Evolutionary conservation across 92 coral and sea anemone genomes (phyloP).

Genomic region (Palythoa grandiflora): DNA sequence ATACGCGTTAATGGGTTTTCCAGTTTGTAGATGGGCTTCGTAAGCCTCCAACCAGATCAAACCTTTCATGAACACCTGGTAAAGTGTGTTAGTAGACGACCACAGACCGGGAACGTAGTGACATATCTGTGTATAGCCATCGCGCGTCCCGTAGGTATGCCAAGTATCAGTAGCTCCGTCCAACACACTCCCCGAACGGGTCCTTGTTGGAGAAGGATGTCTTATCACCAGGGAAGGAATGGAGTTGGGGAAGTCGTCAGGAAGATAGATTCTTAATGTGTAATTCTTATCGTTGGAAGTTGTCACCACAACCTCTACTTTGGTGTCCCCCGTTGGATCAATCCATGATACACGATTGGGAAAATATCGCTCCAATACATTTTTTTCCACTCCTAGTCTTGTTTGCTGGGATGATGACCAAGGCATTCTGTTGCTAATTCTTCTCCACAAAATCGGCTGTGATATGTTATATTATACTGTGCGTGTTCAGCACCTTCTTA

Average conservation of each 20-base stretch:
- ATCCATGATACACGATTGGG: slow-evolving; percentile 72
- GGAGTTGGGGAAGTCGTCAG: slow-evolving; percentile 82
- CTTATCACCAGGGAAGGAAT: slow-evolving; percentile 76
- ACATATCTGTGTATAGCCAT: slow-evolving; percentile 56
- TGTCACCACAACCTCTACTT: slow-evolving; percentile 69
- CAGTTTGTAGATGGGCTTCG: slow-evolving; percentile 47
- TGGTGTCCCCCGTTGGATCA: slow-evolving; percentile 71
- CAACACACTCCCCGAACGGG: slow-evolving; percentile 22
- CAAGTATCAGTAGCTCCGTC: slow-evolving; percentile 31
- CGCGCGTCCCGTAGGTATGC: slow-evolving; percentile 45
- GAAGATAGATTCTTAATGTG: slow-evolving; percentile 71
- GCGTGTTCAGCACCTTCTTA: too few relatives aligned
- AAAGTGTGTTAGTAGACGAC: slow-evolving; percentile 33
- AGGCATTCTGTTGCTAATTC: slow-evolving; percentile 52
- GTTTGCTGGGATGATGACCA: slow-evolving; percentile 70
- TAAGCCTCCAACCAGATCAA: slow-evolving; percentile 33
- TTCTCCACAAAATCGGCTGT: too few relatives aligned
- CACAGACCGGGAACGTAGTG: slow-evolving; percentile 48
- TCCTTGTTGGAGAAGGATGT: slow-evolving; percentile 62
- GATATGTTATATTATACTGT: neutral
- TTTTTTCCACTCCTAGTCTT: slow-evolving; percentile 72
- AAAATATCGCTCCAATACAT: slow-evolving; percentile 57
- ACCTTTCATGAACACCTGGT: slow-evolving; percentile 64
- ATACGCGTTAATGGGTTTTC: slow-evolving; percentile 46
- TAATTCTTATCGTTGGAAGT: slow-evolving; percentile 70